A percentile compares a stretch with the other conserved stretches of the same genome.
These are phyloP conservation scores for Ahaetulla prasina DNA, from an alignment of 2,113 vertebrate species.

Conservation along the genomic window DNA sequence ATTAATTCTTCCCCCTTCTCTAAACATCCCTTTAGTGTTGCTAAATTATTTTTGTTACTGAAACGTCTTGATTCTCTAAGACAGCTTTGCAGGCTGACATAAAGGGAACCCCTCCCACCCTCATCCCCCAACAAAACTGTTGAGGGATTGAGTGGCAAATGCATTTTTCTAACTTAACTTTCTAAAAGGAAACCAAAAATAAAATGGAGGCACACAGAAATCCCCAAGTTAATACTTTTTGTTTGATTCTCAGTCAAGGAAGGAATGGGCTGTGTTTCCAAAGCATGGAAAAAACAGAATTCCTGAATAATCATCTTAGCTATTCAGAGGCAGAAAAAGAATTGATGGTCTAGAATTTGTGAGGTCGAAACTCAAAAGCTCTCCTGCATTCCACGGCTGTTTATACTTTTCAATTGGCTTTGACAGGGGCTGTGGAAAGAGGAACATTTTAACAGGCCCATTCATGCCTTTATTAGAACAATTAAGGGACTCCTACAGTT, in stretches of 20 bases:
- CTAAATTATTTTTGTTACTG: background rate
- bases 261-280: background rate
- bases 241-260: background rate
- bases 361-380: background rate
- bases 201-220: background rate
- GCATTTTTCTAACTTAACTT: background rate
- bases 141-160: background rate
- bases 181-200: background rate
- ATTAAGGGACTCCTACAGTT: background rate
- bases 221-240: background rate
- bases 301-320: constrained; percentile 13
- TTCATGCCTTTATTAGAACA: background rate
- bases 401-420: background rate
- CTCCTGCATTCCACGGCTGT: background rate
- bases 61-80: background rate
- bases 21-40: background rate
- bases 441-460: background rate
- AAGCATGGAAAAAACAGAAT: background rate
- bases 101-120: background rate
- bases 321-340: constrained; percentile 1
- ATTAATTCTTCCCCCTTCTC: too few species aligned
- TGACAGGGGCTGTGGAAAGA: background rate
- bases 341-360: background rate
- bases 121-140: background rate
- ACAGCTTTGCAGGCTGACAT: constrained; percentile 32